phyloP scores from a whole-genome alignment of 2,113 vertebrate genomes.

The Megaleporinus macrocephalus region DNA sequence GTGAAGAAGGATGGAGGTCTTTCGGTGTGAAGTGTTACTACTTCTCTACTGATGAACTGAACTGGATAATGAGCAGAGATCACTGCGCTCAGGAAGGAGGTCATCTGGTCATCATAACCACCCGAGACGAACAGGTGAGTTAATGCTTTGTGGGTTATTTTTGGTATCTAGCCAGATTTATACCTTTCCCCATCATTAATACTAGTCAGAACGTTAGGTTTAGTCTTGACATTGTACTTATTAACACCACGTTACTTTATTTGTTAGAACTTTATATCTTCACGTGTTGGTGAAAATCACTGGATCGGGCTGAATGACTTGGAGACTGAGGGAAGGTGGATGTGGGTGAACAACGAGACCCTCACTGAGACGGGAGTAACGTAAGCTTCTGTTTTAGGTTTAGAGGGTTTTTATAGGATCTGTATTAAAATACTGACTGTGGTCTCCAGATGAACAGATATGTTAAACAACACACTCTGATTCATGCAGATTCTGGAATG shows the following conservation, averaged over 20 bases:
- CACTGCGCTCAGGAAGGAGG: slow-evolving; percentile 40
- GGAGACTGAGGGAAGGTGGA: slow-evolving; percentile 48
- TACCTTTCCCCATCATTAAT: no score
- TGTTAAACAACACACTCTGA: neutral
- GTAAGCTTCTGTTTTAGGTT: slow-evolving; percentile 24
- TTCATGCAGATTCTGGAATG: slow-evolving; percentile 36
- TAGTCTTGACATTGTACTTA: no score
- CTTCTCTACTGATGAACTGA: slow-evolving; percentile 37
- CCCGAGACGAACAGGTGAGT: slow-evolving; percentile 40
- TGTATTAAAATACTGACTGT: neutral
- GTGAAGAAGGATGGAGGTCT: slow-evolving; percentile 30
- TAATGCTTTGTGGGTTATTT: no score
- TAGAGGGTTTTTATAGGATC: neutral
- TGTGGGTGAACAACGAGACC: slow-evolving; percentile 49
- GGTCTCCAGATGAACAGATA: neutral
- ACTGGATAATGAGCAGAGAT: slow-evolving; percentile 48
- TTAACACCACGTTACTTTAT: neutral
- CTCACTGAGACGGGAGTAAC: slow-evolving; percentile 17
- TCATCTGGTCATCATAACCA: slow-evolving; percentile 53
- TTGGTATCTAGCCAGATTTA: no score
- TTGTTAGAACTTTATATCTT: slow-evolving; percentile 34
- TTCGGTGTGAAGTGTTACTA: slow-evolving; percentile 47
- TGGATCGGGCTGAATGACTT: slow-evolving; percentile 57
- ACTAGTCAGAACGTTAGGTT: no score
- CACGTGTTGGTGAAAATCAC: neutral